Evolutionary conservation across 2,113 vertebrate species (phyloP), one percentile per base, ranked within the genome.

Genomic region (Mixornis gularis): DNA sequence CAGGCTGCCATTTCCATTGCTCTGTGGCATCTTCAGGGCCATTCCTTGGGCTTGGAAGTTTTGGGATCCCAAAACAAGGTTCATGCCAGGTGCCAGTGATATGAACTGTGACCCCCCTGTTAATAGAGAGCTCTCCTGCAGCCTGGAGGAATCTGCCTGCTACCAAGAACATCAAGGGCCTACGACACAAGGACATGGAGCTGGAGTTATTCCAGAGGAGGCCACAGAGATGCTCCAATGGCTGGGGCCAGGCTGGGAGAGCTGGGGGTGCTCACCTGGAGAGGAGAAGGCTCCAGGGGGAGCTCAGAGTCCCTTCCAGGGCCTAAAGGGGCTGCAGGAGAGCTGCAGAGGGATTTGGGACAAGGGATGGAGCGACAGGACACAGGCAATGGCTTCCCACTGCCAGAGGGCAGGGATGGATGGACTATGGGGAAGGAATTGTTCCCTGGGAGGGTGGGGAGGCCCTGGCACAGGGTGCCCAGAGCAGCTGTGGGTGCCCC

Each of bases 161-260:
- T 30, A 5, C 22, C 48, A 43, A 19, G 7, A 25, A 56, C 40
- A 24, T 9, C 64, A 20, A 11, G 40, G 53, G n/a, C 15, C 55
- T 40, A 55, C 63, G 62, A 6, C 19, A 48, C 1, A 20, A 29
- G 25, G 48, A 55, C 7, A 4, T 3, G n/a, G 40, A 62, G 55
- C 48, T 62, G 55, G 18, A 62, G 15, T 6, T 24, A 53, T 2
- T 53, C 64, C 64, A 53, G 60, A 29, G 43, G 38, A 69, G n/a
- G 1, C 24, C 29, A 55, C 0, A 0, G 36, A 17, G n/a, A 2
- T 78, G 64, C 10, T 0, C 40, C 8, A 1, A 53, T 24, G 46
- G 29, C 46, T 78, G 72, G 15, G 44, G 63, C 53, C 72, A 68
- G 46, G 44, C 53, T 60, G 63, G 63, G 17, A 77, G 53, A 60